phyloP scores from a whole-genome alignment of 1,140 invertebrate genomes.

The Hycleus phaleratus region DNA sequence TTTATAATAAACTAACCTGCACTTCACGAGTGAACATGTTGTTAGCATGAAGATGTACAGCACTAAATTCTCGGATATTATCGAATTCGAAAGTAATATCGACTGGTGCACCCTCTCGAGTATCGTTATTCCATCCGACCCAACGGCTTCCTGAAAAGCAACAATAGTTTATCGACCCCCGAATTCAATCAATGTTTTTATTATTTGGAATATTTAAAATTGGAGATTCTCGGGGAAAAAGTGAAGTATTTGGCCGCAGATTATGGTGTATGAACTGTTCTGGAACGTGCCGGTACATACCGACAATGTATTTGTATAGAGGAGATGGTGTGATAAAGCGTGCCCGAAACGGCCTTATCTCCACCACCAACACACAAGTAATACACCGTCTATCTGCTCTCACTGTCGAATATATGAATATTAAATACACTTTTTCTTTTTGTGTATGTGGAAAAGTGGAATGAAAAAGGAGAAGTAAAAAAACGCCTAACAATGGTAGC shows the following conservation, averaged over 20 bases:
- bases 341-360: neutral
- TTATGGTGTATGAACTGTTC: no score
- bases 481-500: no score
- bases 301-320: neutral
- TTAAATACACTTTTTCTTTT: neutral
- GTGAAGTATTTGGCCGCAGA: neutral
- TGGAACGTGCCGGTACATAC: neutral
- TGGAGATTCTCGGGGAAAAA: neutral
- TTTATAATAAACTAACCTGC: conserved; percentile 49
- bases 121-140: conserved; percentile 80
- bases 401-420: neutral
- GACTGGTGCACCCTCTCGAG: conserved; percentile 48
- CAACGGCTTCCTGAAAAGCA: conserved; percentile 64
- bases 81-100: conserved; percentile 76
- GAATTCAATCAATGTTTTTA: no score
- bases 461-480: no score
- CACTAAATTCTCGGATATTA: conserved; percentile 63
- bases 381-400: neutral
- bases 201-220: neutral
- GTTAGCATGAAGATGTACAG: conserved; percentile 67
- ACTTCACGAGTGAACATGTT: conserved; percentile 64
- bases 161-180: neutral
- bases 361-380: neutral
- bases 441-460: no score
- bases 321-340: neutral